phyloP scores from a whole-genome alignment of 2,797 vertebrate genomes.

The Sphaeramia orbicularis region DNA sequence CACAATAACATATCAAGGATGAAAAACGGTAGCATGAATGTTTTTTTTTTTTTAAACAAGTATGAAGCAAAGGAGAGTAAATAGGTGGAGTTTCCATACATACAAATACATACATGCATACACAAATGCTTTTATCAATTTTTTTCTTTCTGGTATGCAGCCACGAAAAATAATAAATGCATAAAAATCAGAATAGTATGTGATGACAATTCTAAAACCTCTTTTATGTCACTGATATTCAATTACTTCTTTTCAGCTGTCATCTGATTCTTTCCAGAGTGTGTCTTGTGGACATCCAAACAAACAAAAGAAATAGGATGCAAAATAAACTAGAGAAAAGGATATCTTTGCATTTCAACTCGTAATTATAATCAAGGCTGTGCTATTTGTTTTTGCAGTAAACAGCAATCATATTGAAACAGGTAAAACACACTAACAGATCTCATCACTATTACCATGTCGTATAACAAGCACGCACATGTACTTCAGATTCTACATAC shows the following conservation, averaged over 20 bases:
- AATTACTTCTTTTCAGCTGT: background rate
- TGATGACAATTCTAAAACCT: background rate
- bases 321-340: slow-evolving; percentile 13
- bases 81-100: no score
- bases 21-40: no score
- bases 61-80: no score
- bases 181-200: background rate
- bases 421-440: slow-evolving; percentile 21
- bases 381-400: slow-evolving; percentile 21
- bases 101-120: no score
- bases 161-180: no score
- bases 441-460: slow-evolving; percentile 7
- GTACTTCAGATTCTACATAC: no score
- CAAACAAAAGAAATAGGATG: background rate
- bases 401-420: slow-evolving; percentile 62
- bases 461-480: slow-evolving; percentile 9
- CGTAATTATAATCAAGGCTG: slow-evolving; percentile 62
- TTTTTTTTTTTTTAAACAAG: no score
- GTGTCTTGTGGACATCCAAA: background rate
- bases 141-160: no score
- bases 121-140: no score
- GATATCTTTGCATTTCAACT: slow-evolving; percentile 32
- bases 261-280: background rate
- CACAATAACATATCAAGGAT: background rate
- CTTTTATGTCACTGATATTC: background rate